phyloP scores from a whole-genome alignment of 2,113 vertebrate species.

The Phoenicopterus ruber region DNA sequence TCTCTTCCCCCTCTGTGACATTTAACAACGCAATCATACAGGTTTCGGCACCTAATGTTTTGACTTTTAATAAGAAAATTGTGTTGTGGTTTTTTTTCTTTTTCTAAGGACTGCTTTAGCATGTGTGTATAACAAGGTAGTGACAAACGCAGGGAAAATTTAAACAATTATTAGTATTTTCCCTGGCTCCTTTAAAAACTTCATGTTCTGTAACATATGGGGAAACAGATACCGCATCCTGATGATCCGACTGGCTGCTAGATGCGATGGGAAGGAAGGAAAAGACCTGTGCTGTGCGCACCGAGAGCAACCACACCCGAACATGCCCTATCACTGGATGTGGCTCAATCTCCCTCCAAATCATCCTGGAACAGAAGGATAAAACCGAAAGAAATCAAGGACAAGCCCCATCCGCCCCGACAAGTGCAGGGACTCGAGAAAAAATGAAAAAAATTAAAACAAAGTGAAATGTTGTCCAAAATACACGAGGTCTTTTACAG shows the following conservation, averaged over 20 bases:
- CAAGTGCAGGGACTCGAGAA: background rate
- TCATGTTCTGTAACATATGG: background rate
- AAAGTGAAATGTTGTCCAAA: background rate
- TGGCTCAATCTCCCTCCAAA: background rate
- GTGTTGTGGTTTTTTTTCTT: background rate
- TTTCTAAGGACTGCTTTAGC: background rate
- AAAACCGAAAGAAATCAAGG: background rate
- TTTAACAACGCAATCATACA: background rate
- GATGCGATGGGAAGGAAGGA: background rate
- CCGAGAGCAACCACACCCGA: too few relatives aligned
- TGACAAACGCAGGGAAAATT: background rate
- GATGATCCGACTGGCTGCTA: background rate
- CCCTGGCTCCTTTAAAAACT: background rate
- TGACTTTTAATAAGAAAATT: background rate
- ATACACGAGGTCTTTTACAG: background rate
- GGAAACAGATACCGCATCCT: background rate
- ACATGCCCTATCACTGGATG: background rate
- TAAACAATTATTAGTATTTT: background rate
- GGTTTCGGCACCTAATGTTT: background rate
- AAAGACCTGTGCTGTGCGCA: too few relatives aligned
- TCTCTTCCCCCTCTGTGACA: background rate
- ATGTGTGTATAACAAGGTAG: background rate
- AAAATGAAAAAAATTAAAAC: background rate
- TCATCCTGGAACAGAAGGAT: background rate
- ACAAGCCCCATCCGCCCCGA: background rate